Conservation (phyloP, 2,888 invertebrate genomes). For the Microplitis manilae region DNA sequence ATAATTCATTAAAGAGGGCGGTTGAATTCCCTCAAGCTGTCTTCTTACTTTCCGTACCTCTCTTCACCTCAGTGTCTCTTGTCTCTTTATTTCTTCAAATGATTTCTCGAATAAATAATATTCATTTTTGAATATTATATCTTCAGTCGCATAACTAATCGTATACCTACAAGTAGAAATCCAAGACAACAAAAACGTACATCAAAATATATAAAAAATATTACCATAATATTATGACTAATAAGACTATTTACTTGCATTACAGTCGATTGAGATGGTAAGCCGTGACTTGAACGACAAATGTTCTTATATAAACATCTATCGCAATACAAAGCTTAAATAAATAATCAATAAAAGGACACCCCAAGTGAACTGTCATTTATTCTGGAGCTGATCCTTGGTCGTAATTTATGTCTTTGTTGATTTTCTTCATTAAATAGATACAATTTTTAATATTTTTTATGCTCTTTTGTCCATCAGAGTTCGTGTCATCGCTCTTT, state of each 20-base stretch:
- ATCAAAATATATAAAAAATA: neutral
- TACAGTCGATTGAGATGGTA: neutral
- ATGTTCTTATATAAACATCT: neutral
- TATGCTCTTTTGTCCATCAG: neutral
- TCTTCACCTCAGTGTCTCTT: slow-evolving; percentile 26
- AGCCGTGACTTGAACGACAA: neutral
- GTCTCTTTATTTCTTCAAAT: slow-evolving; percentile 14
- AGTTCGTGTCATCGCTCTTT: slow-evolving; percentile 20
- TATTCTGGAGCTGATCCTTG: neutral
- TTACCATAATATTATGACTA: neutral
- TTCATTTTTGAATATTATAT: slow-evolving; percentile 11
- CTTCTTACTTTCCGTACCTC: slow-evolving; percentile 21
- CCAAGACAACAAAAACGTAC: neutral
- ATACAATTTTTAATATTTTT: neutral
- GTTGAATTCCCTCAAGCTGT: slow-evolving; percentile 34
- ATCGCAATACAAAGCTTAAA: neutral
- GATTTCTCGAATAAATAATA: slow-evolving; percentile 14
- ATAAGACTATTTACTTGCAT: slow-evolving; percentile 1
- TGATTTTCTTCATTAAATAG: neutral
- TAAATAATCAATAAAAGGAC: neutral
- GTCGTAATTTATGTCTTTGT: too few relatives aligned
- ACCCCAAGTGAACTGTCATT: neutral
- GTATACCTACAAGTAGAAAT: too few relatives aligned
- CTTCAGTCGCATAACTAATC: neutral
- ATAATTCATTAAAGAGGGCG: slow-evolving; percentile 58